These are phyloP conservation scores for Halcyon malimbica DNA, from an alignment of 2,113 vertebrate genomes.

Conservation along the genomic window DNA sequence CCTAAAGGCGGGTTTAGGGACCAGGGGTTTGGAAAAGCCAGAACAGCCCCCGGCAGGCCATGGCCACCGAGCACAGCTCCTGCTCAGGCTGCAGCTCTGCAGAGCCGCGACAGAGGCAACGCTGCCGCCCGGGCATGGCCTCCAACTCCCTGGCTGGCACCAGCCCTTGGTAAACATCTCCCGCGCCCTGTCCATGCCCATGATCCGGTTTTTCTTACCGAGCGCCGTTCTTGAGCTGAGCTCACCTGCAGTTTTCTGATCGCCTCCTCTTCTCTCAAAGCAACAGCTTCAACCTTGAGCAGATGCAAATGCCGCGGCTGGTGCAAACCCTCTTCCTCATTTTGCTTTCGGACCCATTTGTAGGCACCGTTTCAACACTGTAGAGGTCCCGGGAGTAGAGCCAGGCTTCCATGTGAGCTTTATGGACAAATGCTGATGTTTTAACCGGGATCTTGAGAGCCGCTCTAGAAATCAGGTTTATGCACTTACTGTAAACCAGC, in stretches of 20 bases:
- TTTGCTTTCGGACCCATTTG: neutral
- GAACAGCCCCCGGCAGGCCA: neutral
- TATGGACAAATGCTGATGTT: neutral
- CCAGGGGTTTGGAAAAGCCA: neutral
- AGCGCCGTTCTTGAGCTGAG: neutral
- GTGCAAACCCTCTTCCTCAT: neutral
- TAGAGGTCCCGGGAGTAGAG: neutral
- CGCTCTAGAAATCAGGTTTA: neutral
- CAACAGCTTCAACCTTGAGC: neutral
- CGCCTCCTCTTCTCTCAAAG: neutral
- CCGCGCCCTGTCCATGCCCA: neutral
- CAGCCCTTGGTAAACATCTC: neutral
- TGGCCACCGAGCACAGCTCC: neutral
- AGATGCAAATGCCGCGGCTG: neutral
- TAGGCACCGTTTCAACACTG: accelerated
- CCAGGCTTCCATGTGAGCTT: accelerated
- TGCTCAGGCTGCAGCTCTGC: neutral
- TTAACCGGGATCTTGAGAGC: neutral
- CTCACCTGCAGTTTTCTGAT: neutral
- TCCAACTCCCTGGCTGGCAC: neutral
- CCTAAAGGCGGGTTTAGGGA: neutral
- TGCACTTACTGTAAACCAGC: neutral
- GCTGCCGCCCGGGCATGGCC: accelerated
- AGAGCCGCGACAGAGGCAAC: accelerated
- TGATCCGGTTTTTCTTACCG: neutral